Evolutionary conservation across 2,797 vertebrate species (phyloP), one percentile per base, ranked within the genome.

Genomic region (Scarus forsteni): DNA sequence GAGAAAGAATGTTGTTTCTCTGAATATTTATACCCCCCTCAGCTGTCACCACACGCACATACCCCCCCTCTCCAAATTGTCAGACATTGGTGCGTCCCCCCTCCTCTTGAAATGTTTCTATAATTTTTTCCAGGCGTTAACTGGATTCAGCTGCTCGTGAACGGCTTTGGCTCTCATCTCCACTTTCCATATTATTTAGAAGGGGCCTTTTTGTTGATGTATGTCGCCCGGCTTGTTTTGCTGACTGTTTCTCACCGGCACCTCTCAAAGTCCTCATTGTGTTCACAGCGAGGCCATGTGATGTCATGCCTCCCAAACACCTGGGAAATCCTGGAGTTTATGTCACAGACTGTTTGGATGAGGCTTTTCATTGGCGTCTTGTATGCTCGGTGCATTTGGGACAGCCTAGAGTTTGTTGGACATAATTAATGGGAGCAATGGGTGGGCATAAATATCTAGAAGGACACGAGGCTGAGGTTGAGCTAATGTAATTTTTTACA

Each of bases 261-360:
- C 77, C 68, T 78, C 82, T 92, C 77, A 93, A 92, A 92, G 92
- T 93, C 84, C 67, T 80, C 88, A 85, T 93, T 92, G 91, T 93
- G 79, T 77, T 16, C 44, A 0, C 16, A 56, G 12, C 27, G 58
- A 46, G 56, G 77, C 36, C 16, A 14, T 10, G 85, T 92, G 90
- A 93, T 91, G 91, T 93, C 92, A 94, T 86, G 73, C 67, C 82
- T 69, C 69, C 70, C 58, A 50, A 79, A 83, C 92, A 92, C 91
- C 92, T 92, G 92, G 91, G 85, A 89, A 79, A 81, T 84, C 80
- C 79, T 85, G 63, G 63, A 64, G 64, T 80, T 88, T 73, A 67
- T 85, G 89, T 90, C 88, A 77, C 57, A 73, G 80, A 46, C 52
- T 82, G 89, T 88, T 90, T 87, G 79, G 83, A 81, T 63, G 70